Base-by-base conservation (phyloP, 1,140 invertebrate species). In the Dendrolimus kikuchii region DNA sequence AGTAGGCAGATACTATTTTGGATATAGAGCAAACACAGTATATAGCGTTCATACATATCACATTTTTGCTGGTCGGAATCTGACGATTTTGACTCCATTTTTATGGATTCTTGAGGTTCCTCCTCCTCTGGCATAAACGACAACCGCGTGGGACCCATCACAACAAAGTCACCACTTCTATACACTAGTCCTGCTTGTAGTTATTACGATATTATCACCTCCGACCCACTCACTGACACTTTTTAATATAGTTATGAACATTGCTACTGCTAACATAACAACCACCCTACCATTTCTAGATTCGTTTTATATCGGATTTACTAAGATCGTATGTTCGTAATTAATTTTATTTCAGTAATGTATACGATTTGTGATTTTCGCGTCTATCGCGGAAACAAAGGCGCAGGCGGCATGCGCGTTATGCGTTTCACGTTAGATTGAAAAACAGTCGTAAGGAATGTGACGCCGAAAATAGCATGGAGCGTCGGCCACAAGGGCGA, bases 391-490 rank as follows among this genome's bases (percentile, higher is more conserved):
- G 57, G 64, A 70, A 69, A 77, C 74, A 82, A 79, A 83, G 73
- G 57, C 74, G 57, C 66, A 68, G 62, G 66, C 80, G 72, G 73
- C 80, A 66, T 64, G 69, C 74, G 68, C 77, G 77, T 75, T 82
- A 76, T 77, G 72, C 79, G 81, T 81, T 84, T 68, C 80, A 81
- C 79, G 77, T 84, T 82, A 82, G 80, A 83, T 83, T 81, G 82
- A 77, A 83, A 84, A 82, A 78, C 82, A 81, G 74, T 74, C 76
- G 68, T 57, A 69, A 75, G 82, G 82, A 86, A 86, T 86, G 81
- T 77, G 79, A 75, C 71, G 74, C 80, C 81, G 72, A 84, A 86
- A 86, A 86, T 86, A 86, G 82, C 79, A 68, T 75, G 74, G 69
- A 85, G 75, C 80, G 82, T 80, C 78, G 72, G 68, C 64, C 70